Evolutionary conservation across 2,888 invertebrate species (phyloP), one percentile per base, ranked within the genome.

Genomic region (Lysandra coridon): DNA sequence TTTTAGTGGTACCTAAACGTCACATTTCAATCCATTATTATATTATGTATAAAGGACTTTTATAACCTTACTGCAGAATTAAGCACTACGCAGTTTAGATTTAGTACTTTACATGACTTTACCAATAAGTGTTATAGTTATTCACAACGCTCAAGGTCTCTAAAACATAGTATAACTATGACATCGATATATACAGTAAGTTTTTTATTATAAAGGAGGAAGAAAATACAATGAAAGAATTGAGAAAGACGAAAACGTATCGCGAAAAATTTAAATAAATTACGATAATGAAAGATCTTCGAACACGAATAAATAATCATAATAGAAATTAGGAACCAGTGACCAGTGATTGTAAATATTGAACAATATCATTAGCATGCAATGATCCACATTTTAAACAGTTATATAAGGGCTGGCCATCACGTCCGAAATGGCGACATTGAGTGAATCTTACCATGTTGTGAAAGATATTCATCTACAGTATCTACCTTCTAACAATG

Each of bases 321-420:
- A 10, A 64, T 12, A 30, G 64, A 64, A 62, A 12, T 64, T 64
- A 30, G 64, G 64, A 30, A 64, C 23, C 23, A 23, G 30, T 12
- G n/a, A 5, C n/a, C 2, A 23, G 30, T 30, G 23, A 64, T 23
- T 23, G 10, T 30, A 64, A 30, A 64, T 64, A 30, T 62, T n/a
- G 60, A 14, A 60, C n/a, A 62, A 23, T 62, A 62, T 62, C 62
- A 62, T 62, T 62, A 62, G 62, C n/a, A 23, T 62, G n/a, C 62
- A 62, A 62, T 23, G 23, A 64, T 64, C 30, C 23, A 64, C 64
- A 64, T 64, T 64, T 23, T 30, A 30, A 30, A 23, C 12, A 64
- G 64, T 64, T 64, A 64, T 64, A 64, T 64, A 30, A 64, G 12
- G 30, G 64, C 30, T 64, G 30, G 30, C 64, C 23, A 23, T 2